Base-by-base conservation (phyloP, 2,888 invertebrate species). In the Tachina fera region DNA sequence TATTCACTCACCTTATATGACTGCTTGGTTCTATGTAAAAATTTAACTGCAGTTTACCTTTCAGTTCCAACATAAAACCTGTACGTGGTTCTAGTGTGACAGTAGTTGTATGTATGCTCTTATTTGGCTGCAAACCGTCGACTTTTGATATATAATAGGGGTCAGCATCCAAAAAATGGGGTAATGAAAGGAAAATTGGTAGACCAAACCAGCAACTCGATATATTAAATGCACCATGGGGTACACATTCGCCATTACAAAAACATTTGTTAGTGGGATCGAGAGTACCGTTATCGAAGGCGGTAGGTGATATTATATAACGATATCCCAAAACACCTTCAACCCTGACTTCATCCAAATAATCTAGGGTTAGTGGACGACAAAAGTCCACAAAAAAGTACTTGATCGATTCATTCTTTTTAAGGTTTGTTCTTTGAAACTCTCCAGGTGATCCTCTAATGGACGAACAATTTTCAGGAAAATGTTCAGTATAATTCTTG, bases 121-220 rank as follows among this genome's bases (percentile, higher is more conserved):
- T 94, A 16, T 95, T 94, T 0, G 97, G 96, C 1, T 93, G 90
- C 91, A 98, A 89, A 0, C 98, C 98, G 0, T 94, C 93, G 3
- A 98, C 94, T 16, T 93, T 92, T 3, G 95, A 93, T 9, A 93
- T 88, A 77, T 96, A 95, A 85, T 92, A 93, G 0, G 95, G 95
- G 93, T 97, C 97, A 0, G 95, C 97, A 89, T 95, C 94, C 89
- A 96, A 93, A 92, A 96, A 98, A 93, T 98, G 97, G 0, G 98
- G 98, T 87, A 96, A 94, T 1, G 97, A 96, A 56, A 96, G 94
- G 91, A 96, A 97, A 0, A 96, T 95, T 0, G 98, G 97, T 0
- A 97, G 95, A 10, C 96, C 96, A 89, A 93, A 96, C 86, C 96
- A 94, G 88, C 97, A 97, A 11, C 95, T 93, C 0, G 96, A 95